A percentile compares a stretch with the other conserved stretches of the same genome.
Conservation (phyloP, 2,113 vertebrate genomes). For the Falcunculus frontatus region DNA sequence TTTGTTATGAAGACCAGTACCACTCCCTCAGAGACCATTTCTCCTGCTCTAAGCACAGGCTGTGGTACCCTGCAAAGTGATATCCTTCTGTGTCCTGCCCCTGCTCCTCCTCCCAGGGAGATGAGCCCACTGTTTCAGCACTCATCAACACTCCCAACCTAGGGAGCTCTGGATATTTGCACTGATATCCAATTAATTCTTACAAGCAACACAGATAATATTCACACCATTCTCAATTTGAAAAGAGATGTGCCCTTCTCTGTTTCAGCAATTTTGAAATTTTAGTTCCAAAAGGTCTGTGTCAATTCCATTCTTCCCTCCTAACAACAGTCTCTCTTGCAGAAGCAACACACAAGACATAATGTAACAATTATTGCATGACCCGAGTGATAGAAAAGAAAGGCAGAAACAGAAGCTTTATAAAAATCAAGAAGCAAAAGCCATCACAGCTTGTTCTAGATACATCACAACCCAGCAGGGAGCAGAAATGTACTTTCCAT, state of each 20-base stretch:
- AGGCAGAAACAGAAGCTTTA: not conserved
- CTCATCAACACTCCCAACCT: not conserved
- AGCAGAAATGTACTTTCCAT: not conserved
- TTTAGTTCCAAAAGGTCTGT: not conserved
- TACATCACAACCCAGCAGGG: not conserved
- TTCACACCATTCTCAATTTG: not conserved
- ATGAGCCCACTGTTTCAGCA: not conserved
- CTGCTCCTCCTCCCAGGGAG: not conserved
- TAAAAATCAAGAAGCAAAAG: not conserved
- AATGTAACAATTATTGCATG: not conserved
- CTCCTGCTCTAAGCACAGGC: not conserved
- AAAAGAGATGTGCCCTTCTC: not conserved
- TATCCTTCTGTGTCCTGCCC: not conserved
- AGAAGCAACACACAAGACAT: not conserved
- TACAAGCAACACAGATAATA: not conserved
- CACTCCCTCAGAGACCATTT: not conserved
- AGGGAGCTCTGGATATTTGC: not conserved
- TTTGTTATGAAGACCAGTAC: not conserved
- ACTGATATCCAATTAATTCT: not conserved
- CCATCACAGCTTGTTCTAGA: not conserved
- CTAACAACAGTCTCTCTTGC: not conserved
- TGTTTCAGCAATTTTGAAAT: not conserved
- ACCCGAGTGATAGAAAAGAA: not conserved
- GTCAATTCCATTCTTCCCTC: not conserved
- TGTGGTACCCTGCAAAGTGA: not conserved